These are phyloP conservation scores for Platorchestia sp. DNA, from an alignment of 1,140 invertebrate genomes.

Conservation along the genomic window DNA sequence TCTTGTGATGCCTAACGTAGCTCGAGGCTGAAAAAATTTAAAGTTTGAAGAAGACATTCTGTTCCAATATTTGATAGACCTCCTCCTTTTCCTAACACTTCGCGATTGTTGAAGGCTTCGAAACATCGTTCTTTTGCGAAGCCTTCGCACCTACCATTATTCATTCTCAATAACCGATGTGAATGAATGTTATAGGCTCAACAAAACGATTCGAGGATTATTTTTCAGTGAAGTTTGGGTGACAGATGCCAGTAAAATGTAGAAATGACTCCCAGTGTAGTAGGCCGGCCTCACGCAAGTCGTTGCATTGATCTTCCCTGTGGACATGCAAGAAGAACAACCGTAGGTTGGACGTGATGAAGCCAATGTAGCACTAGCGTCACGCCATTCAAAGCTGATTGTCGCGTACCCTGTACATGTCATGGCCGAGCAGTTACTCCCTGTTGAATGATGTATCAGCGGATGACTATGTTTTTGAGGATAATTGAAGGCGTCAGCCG, in stretches of 20 bases:
- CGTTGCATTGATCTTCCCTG: neutral
- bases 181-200: neutral
- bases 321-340: neutral
- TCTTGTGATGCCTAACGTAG: neutral
- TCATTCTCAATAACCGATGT: neutral
- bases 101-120: neutral
- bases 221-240: neutral
- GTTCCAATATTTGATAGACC: no score
- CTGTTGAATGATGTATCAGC: neutral
- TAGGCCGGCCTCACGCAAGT: neutral
- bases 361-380: neutral
- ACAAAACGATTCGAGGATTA: neutral
- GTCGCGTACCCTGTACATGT: neutral
- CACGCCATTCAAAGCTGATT: neutral
- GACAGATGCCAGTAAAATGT: neutral
- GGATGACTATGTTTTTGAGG: neutral
- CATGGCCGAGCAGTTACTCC: neutral
- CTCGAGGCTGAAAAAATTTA: neutral
- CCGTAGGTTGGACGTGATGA: neutral
- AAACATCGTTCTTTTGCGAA: neutral
- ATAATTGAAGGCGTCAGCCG: neutral
- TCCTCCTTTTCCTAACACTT: neutral
- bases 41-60: neutral
- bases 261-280: neutral
- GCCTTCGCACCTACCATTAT: neutral